Percentiles rank a stretch among this genome's conserved stretches.
phyloP scores from a whole-genome alignment of 2,113 vertebrate species.

The Gavialis gangeticus region DNA sequence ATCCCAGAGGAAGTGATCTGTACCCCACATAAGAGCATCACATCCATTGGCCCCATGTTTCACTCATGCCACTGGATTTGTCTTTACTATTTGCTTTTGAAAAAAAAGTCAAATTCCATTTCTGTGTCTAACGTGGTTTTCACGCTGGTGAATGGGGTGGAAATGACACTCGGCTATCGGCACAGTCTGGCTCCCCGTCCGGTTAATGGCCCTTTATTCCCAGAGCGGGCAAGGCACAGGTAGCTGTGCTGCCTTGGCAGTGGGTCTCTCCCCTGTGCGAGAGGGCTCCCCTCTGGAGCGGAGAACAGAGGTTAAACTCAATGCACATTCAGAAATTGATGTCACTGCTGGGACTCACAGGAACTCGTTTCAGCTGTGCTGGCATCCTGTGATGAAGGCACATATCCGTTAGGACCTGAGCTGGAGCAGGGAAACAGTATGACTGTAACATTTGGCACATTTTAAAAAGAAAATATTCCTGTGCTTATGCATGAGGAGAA shows the following conservation, averaged over 20 bases:
- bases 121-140: neutral
- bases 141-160: neutral
- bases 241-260: neutral
- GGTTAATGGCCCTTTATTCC: neutral
- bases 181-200: neutral
- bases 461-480: neutral
- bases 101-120: accelerated
- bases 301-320: neutral
- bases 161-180: neutral
- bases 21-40: constrained; percentile 6
- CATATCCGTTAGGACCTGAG: neutral
- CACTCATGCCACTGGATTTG: neutral
- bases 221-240: neutral
- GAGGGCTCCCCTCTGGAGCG: neutral
- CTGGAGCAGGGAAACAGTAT: too few species aligned
- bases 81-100: neutral
- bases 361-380: neutral
- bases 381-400: neutral
- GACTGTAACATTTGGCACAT: neutral
- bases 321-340: neutral
- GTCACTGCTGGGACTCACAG: neutral
- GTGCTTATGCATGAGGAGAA: neutral
- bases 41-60: neutral
- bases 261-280: neutral
- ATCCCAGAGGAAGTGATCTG: neutral